A percentile compares a stretch with the other conserved stretches of the same genome.
phyloP scores from a whole-genome alignment of 2,797 vertebrate genomes.

The Premnoplex brunnescens region DNA sequence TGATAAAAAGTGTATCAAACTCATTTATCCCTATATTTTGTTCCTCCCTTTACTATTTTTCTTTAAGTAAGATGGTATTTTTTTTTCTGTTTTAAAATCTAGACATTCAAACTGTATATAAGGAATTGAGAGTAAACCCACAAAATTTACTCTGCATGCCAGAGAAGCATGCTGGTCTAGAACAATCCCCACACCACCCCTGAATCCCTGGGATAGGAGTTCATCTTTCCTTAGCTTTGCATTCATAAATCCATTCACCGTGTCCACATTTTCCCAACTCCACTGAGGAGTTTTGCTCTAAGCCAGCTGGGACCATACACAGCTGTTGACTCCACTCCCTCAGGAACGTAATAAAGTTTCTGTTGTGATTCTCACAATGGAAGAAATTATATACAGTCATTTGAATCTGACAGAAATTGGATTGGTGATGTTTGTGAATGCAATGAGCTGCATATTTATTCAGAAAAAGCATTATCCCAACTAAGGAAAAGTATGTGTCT shows the following conservation, averaged over 20 bases:
- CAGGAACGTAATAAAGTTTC: neutral
- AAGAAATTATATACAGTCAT: neutral
- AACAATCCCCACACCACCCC: accelerated
- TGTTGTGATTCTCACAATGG: neutral
- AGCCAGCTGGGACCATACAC: neutral
- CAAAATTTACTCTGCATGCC: neutral
- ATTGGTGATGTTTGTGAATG: neutral
- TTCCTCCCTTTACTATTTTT: neutral
- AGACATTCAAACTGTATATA: neutral
- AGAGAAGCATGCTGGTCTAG: neutral
- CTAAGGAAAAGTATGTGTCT: neutral
- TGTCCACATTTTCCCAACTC: neutral
- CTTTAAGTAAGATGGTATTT: neutral
- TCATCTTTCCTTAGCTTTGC: neutral
- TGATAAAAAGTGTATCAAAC: neutral
- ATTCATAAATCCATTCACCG: neutral
- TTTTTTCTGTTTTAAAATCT: neutral
- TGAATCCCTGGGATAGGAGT: neutral
- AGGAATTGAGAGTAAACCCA: neutral
- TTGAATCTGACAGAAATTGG: neutral
- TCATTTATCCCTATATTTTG: neutral
- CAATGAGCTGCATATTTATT: neutral
- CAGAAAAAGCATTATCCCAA: neutral
- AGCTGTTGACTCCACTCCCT: neutral
- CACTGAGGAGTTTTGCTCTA: neutral